These are phyloP conservation scores for Heterohyrax brucei DNA, from an alignment of 2,797 vertebrate species.

Conservation along the genomic window DNA sequence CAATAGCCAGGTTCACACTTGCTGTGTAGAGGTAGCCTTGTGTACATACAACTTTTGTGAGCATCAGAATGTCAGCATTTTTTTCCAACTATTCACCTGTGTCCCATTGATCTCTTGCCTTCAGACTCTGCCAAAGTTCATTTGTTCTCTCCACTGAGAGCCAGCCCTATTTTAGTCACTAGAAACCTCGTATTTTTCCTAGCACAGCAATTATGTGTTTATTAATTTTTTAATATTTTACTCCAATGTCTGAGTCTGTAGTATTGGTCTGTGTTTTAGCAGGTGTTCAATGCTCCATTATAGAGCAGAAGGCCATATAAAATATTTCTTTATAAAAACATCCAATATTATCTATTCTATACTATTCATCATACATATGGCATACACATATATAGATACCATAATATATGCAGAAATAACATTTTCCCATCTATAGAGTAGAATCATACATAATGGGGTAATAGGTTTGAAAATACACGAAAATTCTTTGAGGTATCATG, in stretches of 20 bases:
- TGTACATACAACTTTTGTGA: background rate
- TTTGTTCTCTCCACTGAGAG: background rate
- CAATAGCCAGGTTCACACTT: background rate
- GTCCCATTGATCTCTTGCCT: background rate
- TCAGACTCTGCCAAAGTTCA: background rate
- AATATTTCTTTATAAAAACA: slow-evolving; percentile 39
- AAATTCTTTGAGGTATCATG: background rate
- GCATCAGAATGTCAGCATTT: background rate
- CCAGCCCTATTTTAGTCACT: background rate
- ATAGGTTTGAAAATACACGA: background rate
- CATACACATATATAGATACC: background rate
- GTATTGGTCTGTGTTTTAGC: background rate
- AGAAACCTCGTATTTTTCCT: background rate
- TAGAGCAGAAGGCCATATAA: background rate
- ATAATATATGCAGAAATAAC: background rate
- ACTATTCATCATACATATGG: background rate
- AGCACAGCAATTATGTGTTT: background rate
- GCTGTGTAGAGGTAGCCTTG: background rate
- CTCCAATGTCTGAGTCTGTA: background rate
- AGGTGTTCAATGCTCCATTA: background rate
- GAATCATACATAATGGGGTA: background rate
- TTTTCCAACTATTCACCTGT: background rate
- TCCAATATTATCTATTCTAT: background rate
- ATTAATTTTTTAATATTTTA: slow-evolving; percentile 25
- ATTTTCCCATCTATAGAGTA: background rate